A percentile compares a stretch with the other conserved stretches of the same genome.
phyloP scores from a whole-genome alignment of 2,797 vertebrate species.

The Hemitrygon akajei region DNA sequence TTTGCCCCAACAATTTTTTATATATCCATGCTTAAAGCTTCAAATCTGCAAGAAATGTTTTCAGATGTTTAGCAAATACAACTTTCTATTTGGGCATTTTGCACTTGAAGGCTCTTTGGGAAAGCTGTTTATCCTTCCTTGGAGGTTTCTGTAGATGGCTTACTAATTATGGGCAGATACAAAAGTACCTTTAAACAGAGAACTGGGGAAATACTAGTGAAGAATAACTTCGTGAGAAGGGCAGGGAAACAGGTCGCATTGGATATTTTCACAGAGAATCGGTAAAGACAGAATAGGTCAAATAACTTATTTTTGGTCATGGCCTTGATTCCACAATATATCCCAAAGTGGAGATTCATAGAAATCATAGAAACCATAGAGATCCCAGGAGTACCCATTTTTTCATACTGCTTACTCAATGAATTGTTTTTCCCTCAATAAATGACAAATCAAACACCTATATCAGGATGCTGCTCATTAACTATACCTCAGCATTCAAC shows the following conservation, averaged over 20 bases:
- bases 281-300: neutral
- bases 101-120: no score
- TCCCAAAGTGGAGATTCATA: neutral
- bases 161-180: neutral
- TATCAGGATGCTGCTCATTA: no score
- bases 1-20: neutral
- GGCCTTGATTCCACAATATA: neutral
- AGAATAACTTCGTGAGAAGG: neutral
- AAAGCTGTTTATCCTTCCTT: neutral
- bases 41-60: neutral
- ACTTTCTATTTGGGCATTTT: neutral
- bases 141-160: no score
- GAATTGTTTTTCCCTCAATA: no score
- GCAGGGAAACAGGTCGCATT: neutral
- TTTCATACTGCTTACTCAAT: no score
- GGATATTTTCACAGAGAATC: neutral
- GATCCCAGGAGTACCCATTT: no score
- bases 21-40: neutral
- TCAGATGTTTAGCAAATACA: neutral
- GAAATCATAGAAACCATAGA: no score
- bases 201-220: neutral
- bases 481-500: no score
- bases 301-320: neutral
- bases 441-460: no score
- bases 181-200: neutral